Conservation (phyloP, 2,797 vertebrate genomes). For the Cottoperca gobio region DNA sequence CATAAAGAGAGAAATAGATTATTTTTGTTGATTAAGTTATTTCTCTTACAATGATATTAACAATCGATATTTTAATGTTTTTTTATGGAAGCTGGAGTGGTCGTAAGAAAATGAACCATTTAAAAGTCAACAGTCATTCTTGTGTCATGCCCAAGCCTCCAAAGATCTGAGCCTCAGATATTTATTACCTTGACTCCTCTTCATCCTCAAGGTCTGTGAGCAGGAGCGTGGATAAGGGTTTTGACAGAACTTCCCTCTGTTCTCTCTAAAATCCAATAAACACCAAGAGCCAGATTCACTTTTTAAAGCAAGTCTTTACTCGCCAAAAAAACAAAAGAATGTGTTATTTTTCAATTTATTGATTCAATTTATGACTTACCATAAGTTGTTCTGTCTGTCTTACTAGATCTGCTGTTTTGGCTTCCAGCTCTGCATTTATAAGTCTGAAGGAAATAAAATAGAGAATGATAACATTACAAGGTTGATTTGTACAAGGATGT, state of each 20-base stretch:
- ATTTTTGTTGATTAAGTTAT: neutral
- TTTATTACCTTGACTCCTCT: conserved; percentile 77
- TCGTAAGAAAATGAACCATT: neutral
- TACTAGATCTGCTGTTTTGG: conserved; percentile 91
- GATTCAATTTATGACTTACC: conserved; percentile 78
- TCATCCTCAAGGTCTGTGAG: conserved; percentile 75
- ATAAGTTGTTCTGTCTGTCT: conserved; percentile 91
- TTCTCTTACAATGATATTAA: neutral
- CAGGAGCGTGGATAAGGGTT: conserved; percentile 78
- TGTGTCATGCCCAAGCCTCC: neutral
- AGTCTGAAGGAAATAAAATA: conserved; percentile 79
- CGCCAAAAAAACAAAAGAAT: neutral
- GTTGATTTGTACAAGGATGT: neutral
- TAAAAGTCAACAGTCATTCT: neutral
- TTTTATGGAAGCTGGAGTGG: neutral
- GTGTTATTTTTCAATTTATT: neutral
- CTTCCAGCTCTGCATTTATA: conserved; percentile 93
- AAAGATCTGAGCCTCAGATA: neutral
- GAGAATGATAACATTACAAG: neutral
- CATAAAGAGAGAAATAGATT: rapidly evolving
- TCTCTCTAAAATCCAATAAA: conserved; percentile 79
- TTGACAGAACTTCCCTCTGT: conserved; percentile 85
- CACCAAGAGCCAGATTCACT: conserved; percentile 1
- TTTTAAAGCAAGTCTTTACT: neutral
- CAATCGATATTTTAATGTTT: neutral